Evolutionary conservation across 1,140 invertebrate species (phyloP), one percentile per base, ranked within the genome.

Genomic region (Drosophila pseudoananassae): DNA sequence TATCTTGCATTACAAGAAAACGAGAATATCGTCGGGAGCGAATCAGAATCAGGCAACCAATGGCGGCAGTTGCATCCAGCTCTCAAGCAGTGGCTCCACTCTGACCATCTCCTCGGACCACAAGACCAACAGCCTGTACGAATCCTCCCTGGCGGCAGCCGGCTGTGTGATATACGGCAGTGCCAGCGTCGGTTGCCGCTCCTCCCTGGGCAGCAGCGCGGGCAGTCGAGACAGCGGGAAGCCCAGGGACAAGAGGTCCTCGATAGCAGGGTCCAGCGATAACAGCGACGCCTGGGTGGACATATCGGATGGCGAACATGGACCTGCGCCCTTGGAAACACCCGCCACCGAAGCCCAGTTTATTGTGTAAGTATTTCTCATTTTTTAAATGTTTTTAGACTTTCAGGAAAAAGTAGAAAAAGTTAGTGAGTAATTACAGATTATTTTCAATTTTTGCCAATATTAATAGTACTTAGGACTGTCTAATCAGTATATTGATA

Each of bases 211-310:
- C 56, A 92, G 61, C 27, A 65, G 66, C 12, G 43, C 61, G 7
- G 31, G 54, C 0, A 77, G 65, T 36, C 65, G 72, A 47, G 66
- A 55, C 0, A 27, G 57, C 6, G 53, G 70, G 43, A 74, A 80
- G 52, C 53, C 58, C 9, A 23, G 50, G 10, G 65, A 90, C 5
- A 77, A 83, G 51, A 54, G 78, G 27, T 80, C 80, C 49, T 91
- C 90, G 0, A 92, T 92, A 71, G 92, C 92, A 27, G 92, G 93
- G 31, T 91, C 93, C 47, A 94, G 93, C 60, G 94, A 94, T 65
- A 92, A 93, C 31, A 95, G 94, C 76, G 94, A 95, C 59, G 94
- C 94, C 64, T 95, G 94, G 94, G 93, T 94, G 49, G 94, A 95
- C 72, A 92, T 95, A 4, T 94, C 94, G 17, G 94, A 95, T 73